A percentile compares a stretch with the other conserved stretches of the same genome.
Evolutionary conservation across 2,113 vertebrate genomes (phyloP).

Genomic region (Megalops atlanticus): DNA sequence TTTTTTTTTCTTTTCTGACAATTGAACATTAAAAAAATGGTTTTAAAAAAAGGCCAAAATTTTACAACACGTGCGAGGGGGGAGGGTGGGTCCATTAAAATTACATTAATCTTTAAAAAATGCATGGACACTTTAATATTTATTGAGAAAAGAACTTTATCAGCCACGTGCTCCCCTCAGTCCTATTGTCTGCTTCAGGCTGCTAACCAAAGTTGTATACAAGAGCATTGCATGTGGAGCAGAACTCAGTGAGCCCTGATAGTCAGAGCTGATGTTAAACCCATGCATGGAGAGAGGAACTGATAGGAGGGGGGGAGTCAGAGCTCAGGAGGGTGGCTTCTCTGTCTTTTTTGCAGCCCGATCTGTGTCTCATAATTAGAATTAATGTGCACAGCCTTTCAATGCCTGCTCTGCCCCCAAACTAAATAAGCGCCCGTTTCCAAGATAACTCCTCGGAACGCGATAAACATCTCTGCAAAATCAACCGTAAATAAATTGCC

Average conservation of each 20-base stretch:
- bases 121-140: slow-evolving; percentile 66
- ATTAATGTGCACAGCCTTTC: not conserved
- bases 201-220: not conserved
- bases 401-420: not conserved
- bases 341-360: not conserved
- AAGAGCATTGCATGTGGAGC: not conserved
- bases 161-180: slow-evolving; percentile 14
- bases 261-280: slow-evolving; percentile 20
- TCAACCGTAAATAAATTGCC: slow-evolving; percentile 2
- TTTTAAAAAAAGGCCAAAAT: slow-evolving; percentile 36
- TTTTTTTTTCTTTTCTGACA: not conserved
- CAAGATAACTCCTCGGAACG: not conserved
- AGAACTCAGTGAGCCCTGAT: not conserved
- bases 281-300: not conserved
- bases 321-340: not conserved
- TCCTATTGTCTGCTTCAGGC: slow-evolving; percentile 17
- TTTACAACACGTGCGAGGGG: slow-evolving; percentile 48
- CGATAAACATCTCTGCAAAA: not conserved
- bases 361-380: slow-evolving; percentile 14
- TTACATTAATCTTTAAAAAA: slow-evolving; percentile 65
- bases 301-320: not conserved
- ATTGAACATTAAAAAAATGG: not conserved
- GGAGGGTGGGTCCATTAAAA: slow-evolving; percentile 55
- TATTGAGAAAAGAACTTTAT: slow-evolving; percentile 51
- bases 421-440: not conserved